Conservation (phyloP, 2,797 vertebrate species). For the Malacoraja senta region DNA sequence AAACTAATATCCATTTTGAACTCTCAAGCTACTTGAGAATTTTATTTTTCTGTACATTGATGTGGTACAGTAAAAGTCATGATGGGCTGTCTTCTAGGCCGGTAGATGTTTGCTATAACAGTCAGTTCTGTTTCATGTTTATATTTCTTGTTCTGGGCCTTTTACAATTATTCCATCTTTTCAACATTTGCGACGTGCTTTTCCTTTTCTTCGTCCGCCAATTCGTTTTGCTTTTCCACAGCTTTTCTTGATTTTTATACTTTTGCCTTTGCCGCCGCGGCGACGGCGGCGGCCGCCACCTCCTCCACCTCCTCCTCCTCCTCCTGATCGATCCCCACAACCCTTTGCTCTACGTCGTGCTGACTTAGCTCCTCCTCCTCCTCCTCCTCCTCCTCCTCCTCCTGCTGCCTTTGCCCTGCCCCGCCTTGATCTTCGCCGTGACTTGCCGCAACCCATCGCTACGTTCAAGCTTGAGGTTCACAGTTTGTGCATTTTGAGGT, state of each 20-base stretch:
- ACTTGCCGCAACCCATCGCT: neutral
- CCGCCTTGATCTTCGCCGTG: neutral
- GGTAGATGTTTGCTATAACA: neutral
- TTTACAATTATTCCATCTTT: neutral
- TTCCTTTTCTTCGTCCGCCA: neutral
- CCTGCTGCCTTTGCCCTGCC: too few species aligned
- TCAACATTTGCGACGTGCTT: too few species aligned
- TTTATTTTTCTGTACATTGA: constrained; percentile 25
- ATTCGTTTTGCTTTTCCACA: neutral
- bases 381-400: too few species aligned
- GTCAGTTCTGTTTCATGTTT: constrained; percentile 15
- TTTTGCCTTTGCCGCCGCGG: neutral
- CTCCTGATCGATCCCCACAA: too few species aligned
- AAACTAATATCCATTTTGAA: neutral
- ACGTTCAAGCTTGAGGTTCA: neutral
- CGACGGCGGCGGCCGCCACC: too few species aligned
- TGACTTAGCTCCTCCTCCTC: too few species aligned
- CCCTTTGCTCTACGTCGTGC: too few species aligned
- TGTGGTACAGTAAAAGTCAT: constrained; percentile 4
- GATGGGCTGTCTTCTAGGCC: neutral
- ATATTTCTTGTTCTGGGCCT: neutral
- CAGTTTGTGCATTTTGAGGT: neutral
- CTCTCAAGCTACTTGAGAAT: constrained; percentile 23
- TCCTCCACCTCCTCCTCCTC: too few species aligned
- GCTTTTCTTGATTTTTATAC: too few species aligned